These are phyloP conservation scores for Agriopis aurantiaria DNA, from an alignment of 2,888 invertebrate species.

Conservation along the genomic window DNA sequence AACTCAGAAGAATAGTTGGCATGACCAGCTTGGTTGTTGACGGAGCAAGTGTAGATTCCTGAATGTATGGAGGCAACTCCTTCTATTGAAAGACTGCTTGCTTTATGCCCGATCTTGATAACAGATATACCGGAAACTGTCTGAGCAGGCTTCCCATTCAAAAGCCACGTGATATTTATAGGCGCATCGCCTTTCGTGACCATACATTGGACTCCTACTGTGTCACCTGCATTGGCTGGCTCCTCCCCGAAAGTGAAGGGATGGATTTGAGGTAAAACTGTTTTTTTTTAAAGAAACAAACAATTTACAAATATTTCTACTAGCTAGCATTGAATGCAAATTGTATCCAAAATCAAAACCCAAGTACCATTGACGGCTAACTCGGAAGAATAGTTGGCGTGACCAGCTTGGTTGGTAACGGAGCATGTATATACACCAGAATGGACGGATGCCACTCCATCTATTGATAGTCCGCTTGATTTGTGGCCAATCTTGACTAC, in stretches of 20 bases:
- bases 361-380: constrained; percentile 90
- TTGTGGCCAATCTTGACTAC: constrained; percentile 88
- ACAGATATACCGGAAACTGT: constrained; percentile 85
- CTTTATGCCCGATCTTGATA: constrained; percentile 87
- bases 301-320: constrained; percentile 3
- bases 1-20: constrained; percentile 89
- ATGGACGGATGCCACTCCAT: constrained; percentile 90
- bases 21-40: constrained; percentile 89
- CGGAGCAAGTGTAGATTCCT: constrained; percentile 91
- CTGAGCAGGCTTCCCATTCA: constrained; percentile 88
- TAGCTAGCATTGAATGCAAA: constrained; percentile 5
- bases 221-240: constrained; percentile 91
- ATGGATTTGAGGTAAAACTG: constrained; percentile 92
- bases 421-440: constrained; percentile 92
- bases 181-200: constrained; percentile 93
- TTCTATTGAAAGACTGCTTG: constrained; percentile 91
- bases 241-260: constrained; percentile 92
- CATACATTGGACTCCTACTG: constrained; percentile 91
- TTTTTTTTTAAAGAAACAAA: constrained; percentile 24
- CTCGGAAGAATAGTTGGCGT: constrained; percentile 88
- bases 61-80: constrained; percentile 90
- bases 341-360: constrained; percentile 4
- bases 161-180: constrained; percentile 91
- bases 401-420: constrained; percentile 89
- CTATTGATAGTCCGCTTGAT: constrained; percentile 90